phyloP scores from a whole-genome alignment of 2,113 vertebrate species.

The Dascyllus trimaculatus region DNA sequence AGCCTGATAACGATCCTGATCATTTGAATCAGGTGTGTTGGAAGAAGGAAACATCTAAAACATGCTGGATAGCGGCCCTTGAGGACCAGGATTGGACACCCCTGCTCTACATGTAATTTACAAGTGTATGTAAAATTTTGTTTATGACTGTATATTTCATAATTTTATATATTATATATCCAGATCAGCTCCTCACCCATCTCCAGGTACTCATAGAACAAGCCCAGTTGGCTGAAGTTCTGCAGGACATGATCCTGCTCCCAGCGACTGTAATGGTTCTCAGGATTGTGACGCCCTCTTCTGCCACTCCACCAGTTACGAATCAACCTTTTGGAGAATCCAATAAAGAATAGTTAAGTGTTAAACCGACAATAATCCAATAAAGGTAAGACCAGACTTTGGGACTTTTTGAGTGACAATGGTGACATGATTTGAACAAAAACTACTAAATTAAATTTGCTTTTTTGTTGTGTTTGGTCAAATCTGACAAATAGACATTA shows the following conservation, averaged over 20 bases:
- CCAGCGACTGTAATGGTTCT: constrained; percentile 93
- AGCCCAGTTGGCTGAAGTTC: constrained; percentile 88
- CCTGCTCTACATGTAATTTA: no score
- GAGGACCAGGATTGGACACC: no score
- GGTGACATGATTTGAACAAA: background rate
- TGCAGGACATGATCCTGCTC: constrained; percentile 95
- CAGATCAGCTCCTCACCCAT: constrained; percentile 88
- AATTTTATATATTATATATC: background rate
- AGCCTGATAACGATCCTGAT: no score
- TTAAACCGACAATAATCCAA: background rate
- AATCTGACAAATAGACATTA: background rate
- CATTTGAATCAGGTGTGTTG: no score
- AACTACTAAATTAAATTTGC: background rate
- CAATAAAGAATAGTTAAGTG: no score
- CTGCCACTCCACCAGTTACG: constrained; percentile 96
- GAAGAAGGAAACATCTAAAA: no score
- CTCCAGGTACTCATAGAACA: constrained; percentile 98
- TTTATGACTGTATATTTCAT: background rate
- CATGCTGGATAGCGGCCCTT: no score
- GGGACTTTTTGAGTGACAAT: background rate
- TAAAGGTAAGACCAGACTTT: background rate
- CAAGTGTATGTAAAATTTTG: no score
- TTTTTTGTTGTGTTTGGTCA: background rate
- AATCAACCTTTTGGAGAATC: no score
- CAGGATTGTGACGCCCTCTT: constrained; percentile 88